phyloP scores from a whole-genome alignment of 2,888 invertebrate species.

The Lobophora halterata region DNA sequence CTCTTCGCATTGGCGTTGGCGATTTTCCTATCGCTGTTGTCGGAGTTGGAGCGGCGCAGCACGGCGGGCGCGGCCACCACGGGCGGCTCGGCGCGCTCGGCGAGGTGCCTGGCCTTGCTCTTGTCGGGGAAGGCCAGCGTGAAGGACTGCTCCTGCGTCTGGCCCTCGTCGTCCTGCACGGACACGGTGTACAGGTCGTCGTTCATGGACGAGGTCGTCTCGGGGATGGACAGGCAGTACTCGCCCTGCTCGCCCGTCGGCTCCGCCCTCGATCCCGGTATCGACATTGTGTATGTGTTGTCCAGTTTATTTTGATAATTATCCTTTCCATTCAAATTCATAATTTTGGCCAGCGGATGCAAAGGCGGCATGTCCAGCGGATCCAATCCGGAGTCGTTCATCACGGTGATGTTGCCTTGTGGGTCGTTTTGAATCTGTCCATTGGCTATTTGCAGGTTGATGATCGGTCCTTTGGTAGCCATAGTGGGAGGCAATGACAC shows the following conservation, averaged over 20 bases:
- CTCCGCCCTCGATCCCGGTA: slow-evolving; percentile 72
- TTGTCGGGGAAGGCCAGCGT: slow-evolving; percentile 74
- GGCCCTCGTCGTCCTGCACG: slow-evolving; percentile 72
- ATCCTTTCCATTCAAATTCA: slow-evolving; percentile 61
- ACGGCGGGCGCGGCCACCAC: slow-evolving; percentile 71
- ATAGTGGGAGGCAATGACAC: slow-evolving; percentile 76
- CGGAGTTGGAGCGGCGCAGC: slow-evolving; percentile 72
- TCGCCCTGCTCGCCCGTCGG: slow-evolving; percentile 74
- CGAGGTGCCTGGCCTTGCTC: slow-evolving; percentile 62
- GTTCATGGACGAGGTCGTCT: slow-evolving; percentile 74
- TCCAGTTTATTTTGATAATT: slow-evolving; percentile 54
- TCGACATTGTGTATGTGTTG: slow-evolving; percentile 64
- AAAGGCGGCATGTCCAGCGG: slow-evolving; percentile 66
- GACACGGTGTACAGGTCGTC: slow-evolving; percentile 79
- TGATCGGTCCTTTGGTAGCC: slow-evolving; percentile 81
- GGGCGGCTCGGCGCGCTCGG: slow-evolving; percentile 57
- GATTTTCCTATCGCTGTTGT: slow-evolving; percentile 67
- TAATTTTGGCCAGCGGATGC: slow-evolving; percentile 62
- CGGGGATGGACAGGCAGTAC: slow-evolving; percentile 75
- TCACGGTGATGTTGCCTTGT: slow-evolving; percentile 82
- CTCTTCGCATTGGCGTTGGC: slow-evolving; percentile 60
- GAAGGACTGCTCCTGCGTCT: slow-evolving; percentile 63
- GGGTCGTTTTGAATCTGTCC: slow-evolving; percentile 82
- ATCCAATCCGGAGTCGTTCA: slow-evolving; percentile 69
- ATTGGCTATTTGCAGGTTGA: slow-evolving; percentile 85